Percentiles rank a stretch among this genome's conserved stretches.
Evolutionary conservation across 2,888 invertebrate species (phyloP).

Genomic region (Diloba caeruleocephala): DNA sequence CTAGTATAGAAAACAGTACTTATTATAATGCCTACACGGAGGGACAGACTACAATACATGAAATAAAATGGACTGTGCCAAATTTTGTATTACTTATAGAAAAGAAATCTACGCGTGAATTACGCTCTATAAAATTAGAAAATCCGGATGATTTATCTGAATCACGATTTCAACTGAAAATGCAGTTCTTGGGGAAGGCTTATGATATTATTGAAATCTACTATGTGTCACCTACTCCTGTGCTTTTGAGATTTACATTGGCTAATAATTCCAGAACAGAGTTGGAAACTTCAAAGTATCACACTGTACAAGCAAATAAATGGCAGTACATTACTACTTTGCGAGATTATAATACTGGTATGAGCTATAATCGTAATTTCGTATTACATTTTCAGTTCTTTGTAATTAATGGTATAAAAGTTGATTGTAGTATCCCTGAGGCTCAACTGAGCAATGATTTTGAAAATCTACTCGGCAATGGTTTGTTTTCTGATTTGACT

Average conservation of each 20-base stretch:
- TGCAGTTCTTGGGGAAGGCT: conserved; percentile 79
- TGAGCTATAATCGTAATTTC: conserved; percentile 80
- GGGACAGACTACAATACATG: conserved; percentile 80
- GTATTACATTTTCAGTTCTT: conserved; percentile 81
- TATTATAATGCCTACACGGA: conserved; percentile 78
- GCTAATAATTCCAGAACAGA: conserved; percentile 82
- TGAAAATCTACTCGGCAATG: conserved; percentile 76
- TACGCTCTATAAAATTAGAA: conserved; percentile 74
- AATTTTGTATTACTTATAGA: conserved; percentile 76
- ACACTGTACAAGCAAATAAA: conserved; percentile 80
- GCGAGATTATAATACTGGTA: too few species aligned
- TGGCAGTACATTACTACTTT: conserved; percentile 83
- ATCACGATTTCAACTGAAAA: conserved; percentile 78
- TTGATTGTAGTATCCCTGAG: conserved; percentile 72
- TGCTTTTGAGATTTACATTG: conserved; percentile 79
- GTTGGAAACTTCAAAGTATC: conserved; percentile 82
- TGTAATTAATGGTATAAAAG: conserved; percentile 80
- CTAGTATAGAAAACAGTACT: conserved; percentile 66
- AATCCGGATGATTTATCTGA: conserved; percentile 62
- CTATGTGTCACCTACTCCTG: conserved; percentile 75
- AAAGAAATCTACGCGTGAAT: conserved; percentile 74
- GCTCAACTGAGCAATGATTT: conserved; percentile 80
- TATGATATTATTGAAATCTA: conserved; percentile 83
- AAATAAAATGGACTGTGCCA: conserved; percentile 81
- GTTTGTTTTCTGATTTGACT: conserved; percentile 78